Evolutionary conservation across 92 coral and sea anemone genomes (phyloP).

Genomic region (Heliopora coerulea): DNA sequence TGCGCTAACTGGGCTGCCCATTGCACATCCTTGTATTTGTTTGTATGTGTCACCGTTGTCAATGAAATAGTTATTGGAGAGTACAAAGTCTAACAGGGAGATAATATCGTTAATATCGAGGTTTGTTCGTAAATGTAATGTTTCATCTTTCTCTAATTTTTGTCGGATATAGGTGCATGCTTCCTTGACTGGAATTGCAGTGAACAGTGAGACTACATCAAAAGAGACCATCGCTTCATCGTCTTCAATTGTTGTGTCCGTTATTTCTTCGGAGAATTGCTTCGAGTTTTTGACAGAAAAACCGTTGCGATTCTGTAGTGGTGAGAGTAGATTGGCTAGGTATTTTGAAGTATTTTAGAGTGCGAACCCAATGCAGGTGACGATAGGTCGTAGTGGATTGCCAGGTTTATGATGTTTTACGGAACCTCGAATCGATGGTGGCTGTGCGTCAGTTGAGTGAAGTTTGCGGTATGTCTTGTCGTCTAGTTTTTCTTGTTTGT

Average conservation of each 20-base stretch:
- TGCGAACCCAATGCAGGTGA: constrained; percentile 44
- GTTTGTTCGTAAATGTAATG: constrained; percentile 12
- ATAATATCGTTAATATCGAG: constrained; percentile 39
- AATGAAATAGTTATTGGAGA: constrained; percentile 22
- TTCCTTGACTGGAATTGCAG: constrained; percentile 19
- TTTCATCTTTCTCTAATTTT: constrained; percentile 17
- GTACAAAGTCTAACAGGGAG: constrained; percentile 6
- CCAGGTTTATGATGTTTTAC: constrained; percentile 39
- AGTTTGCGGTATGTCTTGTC: constrained; percentile 50
- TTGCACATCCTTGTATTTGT: constrained; percentile 39
- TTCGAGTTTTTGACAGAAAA: constrained; percentile 34
- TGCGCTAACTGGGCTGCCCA: constrained; percentile 35
- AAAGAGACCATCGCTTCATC: constrained; percentile 39
- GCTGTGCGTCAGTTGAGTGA: constrained; percentile 41
- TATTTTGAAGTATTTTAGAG: constrained; percentile 40
- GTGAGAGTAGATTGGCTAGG: constrained; percentile 35
- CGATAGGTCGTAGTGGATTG: constrained; percentile 49
- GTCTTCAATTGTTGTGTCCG: constrained; percentile 11
- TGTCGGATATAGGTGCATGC: constrained; percentile 10
- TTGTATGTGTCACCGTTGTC: constrained; percentile 15
- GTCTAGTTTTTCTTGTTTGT: constrained; percentile 36
- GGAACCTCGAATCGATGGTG: constrained; percentile 44
- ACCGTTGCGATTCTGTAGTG: constrained; percentile 24
- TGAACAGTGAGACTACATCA: constrained; percentile 39
- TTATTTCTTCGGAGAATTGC: constrained; percentile 32